Evolutionary conservation across 2,888 invertebrate species (phyloP).

Genomic region (Phytoseiulus persimilis): DNA sequence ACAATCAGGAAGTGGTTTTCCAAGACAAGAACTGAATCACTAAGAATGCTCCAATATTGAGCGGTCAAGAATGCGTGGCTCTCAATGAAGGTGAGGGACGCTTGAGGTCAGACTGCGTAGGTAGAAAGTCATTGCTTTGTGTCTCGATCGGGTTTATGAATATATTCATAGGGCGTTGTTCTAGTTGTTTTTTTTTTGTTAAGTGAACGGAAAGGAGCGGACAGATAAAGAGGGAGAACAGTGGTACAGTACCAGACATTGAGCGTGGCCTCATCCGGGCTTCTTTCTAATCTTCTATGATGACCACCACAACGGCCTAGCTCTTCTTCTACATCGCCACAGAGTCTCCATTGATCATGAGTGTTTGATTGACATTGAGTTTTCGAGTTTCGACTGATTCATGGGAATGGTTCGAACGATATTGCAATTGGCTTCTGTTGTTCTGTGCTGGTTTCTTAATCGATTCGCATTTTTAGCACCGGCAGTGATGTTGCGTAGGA

Average conservation of each 20-base stretch:
- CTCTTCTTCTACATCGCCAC: background rate
- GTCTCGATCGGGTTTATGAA: background rate
- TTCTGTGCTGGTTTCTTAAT: background rate
- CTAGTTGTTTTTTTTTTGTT: background rate
- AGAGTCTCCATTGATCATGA: background rate
- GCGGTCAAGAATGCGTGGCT: no score
- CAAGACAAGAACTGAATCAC: no score
- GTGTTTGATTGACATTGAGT: background rate
- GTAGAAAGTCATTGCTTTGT: background rate
- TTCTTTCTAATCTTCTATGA: background rate
- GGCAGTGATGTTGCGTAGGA: background rate
- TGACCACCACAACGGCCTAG: background rate
- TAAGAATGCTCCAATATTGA: no score
- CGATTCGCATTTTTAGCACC: background rate
- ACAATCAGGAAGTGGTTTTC: no score
- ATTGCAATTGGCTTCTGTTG: background rate
- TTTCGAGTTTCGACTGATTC: background rate
- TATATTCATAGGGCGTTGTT: background rate
- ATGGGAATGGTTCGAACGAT: background rate
- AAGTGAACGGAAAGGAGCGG: slow-evolving; percentile 5
- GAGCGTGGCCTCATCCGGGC: background rate
- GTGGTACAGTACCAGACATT: slow-evolving; percentile 5
- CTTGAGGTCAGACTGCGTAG: no score
- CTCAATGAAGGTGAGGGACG: no score
- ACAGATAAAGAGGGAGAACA: slow-evolving; percentile 5